Conservation (phyloP, 2,888 invertebrate species). For the Gasteruption jaculator region DNA sequence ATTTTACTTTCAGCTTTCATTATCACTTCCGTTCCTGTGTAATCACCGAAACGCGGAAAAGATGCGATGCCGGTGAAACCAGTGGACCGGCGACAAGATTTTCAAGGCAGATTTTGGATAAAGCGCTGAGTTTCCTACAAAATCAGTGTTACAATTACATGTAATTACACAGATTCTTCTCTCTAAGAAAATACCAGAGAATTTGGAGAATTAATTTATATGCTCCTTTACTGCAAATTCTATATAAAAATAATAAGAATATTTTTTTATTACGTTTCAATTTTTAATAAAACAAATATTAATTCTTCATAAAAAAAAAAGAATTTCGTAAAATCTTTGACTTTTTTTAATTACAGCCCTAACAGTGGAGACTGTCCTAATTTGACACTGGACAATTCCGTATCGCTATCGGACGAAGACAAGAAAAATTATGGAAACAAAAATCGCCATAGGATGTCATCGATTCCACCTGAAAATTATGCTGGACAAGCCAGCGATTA, state of each 20-base stretch:
- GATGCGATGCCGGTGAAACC: conserved; percentile 53
- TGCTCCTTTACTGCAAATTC: background rate
- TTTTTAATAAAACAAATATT: too few relatives aligned
- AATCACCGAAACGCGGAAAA: conserved; percentile 53
- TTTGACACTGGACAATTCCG: conserved; percentile 27
- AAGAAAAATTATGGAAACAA: conserved; percentile 23
- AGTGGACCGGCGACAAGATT: conserved; percentile 56
- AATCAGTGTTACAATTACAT: conserved; percentile 60
- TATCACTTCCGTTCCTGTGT: conserved; percentile 60
- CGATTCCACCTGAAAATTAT: conserved; percentile 29
- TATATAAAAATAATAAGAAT: background rate
- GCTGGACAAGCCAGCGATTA: conserved; percentile 33
- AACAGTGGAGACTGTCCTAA: conserved; percentile 54
- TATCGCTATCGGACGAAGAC: conserved; percentile 27
- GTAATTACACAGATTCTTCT: conserved; percentile 48
- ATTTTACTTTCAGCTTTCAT: conserved; percentile 53
- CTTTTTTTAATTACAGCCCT: conserved; percentile 53
- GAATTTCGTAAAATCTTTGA: too few relatives aligned
- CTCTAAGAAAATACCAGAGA: background rate
- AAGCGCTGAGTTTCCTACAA: conserved; percentile 58
- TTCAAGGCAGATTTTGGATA: conserved; percentile 57
- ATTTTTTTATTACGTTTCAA: background rate
- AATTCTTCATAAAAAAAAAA: too few relatives aligned
- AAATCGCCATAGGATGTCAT: conserved; percentile 29
- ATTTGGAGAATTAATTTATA: too few relatives aligned